Evolutionary conservation across 1,140 invertebrate genomes (phyloP).

Genomic region (Helicoverpa zea): DNA sequence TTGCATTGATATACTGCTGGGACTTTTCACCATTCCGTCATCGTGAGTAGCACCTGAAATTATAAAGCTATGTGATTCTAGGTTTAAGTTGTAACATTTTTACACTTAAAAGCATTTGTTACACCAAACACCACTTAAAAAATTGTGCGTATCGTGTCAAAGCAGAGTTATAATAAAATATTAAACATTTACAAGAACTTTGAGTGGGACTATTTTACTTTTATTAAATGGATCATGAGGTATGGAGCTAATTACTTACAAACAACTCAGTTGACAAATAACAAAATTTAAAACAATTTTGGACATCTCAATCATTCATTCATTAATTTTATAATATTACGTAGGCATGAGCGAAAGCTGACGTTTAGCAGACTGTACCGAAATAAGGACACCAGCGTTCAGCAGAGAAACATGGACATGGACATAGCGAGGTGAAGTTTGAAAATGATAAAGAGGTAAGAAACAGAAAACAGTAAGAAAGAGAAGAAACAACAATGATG

Average conservation of each 20-base stretch:
- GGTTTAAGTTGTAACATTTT: not conserved
- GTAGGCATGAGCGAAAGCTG: slow-evolving; percentile 38
- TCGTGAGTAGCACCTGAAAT: slow-evolving; percentile 79
- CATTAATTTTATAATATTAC: slow-evolving; percentile 14
- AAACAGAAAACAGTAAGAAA: slow-evolving; percentile 55
- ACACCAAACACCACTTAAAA: slow-evolving; percentile 19
- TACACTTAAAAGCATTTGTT: slow-evolving; percentile 20
- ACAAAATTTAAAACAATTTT: not conserved
- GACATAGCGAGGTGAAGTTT: slow-evolving; percentile 31
- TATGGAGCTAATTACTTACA: not conserved
- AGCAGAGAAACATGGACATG: slow-evolving; percentile 36
- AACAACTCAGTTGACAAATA: not conserved
- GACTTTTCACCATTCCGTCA: slow-evolving; percentile 91
- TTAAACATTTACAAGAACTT: slow-evolving; percentile 24
- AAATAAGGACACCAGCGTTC: slow-evolving; percentile 31
- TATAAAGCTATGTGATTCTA: not conserved
- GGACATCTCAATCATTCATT: not conserved
- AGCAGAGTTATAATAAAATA: slow-evolving; percentile 17
- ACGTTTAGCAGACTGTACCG: slow-evolving; percentile 27
- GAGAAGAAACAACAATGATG: slow-evolving; percentile 66
- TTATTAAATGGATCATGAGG: slow-evolving; percentile 9
- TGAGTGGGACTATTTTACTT: not conserved
- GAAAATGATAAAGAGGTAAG: slow-evolving; percentile 42
- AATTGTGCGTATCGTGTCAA: slow-evolving; percentile 30
- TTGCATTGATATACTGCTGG: slow-evolving; percentile 92